Percentiles rank a stretch among this genome's conserved stretches.
These are phyloP conservation scores for Netelia fuscicornis DNA, from an alignment of 2,888 invertebrate genomes.

Conservation along the genomic window DNA sequence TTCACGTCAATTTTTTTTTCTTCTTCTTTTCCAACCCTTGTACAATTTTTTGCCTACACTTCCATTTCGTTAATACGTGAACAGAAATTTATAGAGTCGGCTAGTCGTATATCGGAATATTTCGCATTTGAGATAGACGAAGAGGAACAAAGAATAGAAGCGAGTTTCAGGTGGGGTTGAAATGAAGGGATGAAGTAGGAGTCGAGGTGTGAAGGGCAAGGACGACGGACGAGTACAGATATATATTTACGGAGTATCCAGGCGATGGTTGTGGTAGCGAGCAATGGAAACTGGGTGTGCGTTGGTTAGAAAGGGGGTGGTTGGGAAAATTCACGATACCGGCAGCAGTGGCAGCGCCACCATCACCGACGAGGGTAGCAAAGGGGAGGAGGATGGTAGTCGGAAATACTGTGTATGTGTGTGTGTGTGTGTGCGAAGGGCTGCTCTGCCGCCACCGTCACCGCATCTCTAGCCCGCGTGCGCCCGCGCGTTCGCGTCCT, in stretches of 20 bases:
- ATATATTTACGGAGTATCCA: slow-evolving; percentile 2
- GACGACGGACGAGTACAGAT: slow-evolving; percentile 8
- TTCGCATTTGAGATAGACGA: not conserved
- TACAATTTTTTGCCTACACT: not conserved
- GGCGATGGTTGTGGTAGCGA: slow-evolving; percentile 49
- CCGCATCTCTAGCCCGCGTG: slow-evolving; percentile 69
- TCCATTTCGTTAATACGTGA: not conserved
- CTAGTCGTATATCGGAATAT: not conserved
- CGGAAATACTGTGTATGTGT: slow-evolving; percentile 55
- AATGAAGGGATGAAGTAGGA: slow-evolving; percentile 4
- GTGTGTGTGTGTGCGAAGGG: slow-evolving; percentile 53
- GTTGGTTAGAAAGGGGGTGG: slow-evolving; percentile 69
- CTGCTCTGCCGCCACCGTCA: slow-evolving; percentile 59
- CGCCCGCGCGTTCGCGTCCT: slow-evolving; percentile 78
- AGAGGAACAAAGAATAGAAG: not conserved
- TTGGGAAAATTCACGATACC: slow-evolving; percentile 70
- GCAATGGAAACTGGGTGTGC: slow-evolving; percentile 41
- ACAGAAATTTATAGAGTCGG: not conserved
- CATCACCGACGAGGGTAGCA: slow-evolving; percentile 65
- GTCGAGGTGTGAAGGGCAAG: not conserved
- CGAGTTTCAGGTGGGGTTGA: too few species aligned
- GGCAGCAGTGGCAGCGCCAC: slow-evolving; percentile 47
- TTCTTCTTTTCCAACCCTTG: not conserved
- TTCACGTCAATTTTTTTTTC: not conserved
- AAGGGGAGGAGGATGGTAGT: slow-evolving; percentile 67